These are phyloP conservation scores for Heterodera filipjevi DNA, from an alignment of 2,888 invertebrate genomes.

Conservation along the genomic window DNA sequence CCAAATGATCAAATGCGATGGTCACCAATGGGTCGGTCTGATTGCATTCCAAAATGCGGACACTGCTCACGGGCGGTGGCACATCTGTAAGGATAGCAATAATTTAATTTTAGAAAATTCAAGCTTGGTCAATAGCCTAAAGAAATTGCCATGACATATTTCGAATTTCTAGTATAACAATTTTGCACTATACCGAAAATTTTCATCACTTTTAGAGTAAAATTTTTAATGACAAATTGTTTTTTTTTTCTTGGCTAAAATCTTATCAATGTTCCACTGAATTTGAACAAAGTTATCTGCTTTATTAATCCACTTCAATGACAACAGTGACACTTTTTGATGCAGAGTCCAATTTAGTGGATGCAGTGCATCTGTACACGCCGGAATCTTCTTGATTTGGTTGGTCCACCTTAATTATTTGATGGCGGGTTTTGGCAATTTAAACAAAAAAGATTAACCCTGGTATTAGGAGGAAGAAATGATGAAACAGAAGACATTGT, in stretches of 20 bases:
- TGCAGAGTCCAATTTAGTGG: slow-evolving; percentile 84
- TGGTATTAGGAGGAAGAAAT: too few species aligned
- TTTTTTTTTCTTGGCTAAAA: not conserved
- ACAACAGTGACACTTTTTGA: slow-evolving; percentile 83
- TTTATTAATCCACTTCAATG: slow-evolving; percentile 74
- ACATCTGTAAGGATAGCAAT: slow-evolving; percentile 51
- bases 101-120: too few species aligned
- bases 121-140: too few species aligned
- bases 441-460: too few species aligned
- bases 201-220: too few species aligned
- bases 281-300: too few species aligned
- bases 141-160: too few species aligned
- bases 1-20: slow-evolving; percentile 59
- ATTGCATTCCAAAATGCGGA: slow-evolving; percentile 54
- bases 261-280: too few species aligned
- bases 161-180: too few species aligned
- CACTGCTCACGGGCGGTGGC: slow-evolving; percentile 56
- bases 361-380: slow-evolving; percentile 89
- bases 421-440: not conserved
- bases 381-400: slow-evolving; percentile 83
- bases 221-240: too few species aligned
- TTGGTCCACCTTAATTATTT: slow-evolving; percentile 71
- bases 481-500: too few species aligned
- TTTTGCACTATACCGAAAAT: too few species aligned
- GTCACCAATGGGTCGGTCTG: slow-evolving; percentile 42